Evolutionary conservation across 2,888 invertebrate species (phyloP).

Genomic region (Synanthedon andrenaeformis): DNA sequence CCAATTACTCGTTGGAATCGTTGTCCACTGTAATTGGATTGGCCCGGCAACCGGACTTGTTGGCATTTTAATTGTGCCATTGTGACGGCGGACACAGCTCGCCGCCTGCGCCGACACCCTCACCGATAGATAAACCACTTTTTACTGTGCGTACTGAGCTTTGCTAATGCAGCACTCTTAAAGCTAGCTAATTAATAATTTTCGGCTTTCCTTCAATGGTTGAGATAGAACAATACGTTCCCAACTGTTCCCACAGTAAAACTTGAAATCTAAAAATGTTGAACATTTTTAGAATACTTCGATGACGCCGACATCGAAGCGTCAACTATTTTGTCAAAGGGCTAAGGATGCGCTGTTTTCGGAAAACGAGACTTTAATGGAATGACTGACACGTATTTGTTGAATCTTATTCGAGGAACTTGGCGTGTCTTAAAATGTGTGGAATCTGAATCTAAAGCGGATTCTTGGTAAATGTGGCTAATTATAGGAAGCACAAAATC

Average conservation of each 20-base stretch:
- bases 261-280: too few relatives aligned
- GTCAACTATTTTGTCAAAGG: conserved; percentile 58
- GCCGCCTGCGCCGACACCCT: conserved; percentile 37
- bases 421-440: conserved; percentile 36
- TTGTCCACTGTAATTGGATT: conserved; percentile 69
- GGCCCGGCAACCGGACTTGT: conserved; percentile 66
- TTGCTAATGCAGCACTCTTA: conserved; percentile 22
- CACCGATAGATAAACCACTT: conserved; percentile 42
- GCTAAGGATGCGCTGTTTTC: conserved; percentile 45
- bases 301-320: conserved; percentile 20
- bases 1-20: conserved; percentile 69
- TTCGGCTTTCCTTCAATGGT: neutral
- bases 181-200: conserved; percentile 13
- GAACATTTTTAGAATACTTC: too few relatives aligned
- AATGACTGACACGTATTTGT: conserved; percentile 62
- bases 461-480: conserved; percentile 26
- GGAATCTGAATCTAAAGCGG: conserved; percentile 31
- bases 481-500: conserved; percentile 10
- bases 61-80: conserved; percentile 71
- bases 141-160: conserved; percentile 36
- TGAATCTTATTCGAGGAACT: conserved; percentile 45
- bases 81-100: conserved; percentile 59
- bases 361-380: conserved; percentile 58
- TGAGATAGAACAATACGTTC: too few relatives aligned
- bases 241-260: too few relatives aligned